These are phyloP conservation scores for Mellivora capensis DNA, from an alignment of 2,113 vertebrate genomes.

Conservation along the genomic window DNA sequence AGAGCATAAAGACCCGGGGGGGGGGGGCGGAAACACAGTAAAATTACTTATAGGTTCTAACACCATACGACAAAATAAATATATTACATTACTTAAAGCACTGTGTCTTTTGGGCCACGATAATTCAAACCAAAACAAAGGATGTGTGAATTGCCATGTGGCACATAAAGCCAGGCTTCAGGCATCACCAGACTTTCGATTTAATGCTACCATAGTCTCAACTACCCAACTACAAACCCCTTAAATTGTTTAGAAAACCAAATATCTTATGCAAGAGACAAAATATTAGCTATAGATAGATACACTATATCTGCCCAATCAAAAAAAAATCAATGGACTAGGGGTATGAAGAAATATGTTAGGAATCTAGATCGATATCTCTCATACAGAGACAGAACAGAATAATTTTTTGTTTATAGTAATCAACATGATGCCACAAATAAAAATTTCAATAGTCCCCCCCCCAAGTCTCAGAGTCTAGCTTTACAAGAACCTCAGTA, in stretches of 20 bases:
- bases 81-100: neutral
- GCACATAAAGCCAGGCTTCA: constrained; percentile 21
- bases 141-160: constrained; percentile 21
- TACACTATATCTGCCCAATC: constrained; percentile 34
- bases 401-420: constrained; percentile 58
- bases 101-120: neutral
- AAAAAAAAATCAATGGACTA: constrained; percentile 51
- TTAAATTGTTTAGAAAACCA: constrained; percentile 41
- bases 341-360: constrained; percentile 44
- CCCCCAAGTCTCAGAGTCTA: neutral
- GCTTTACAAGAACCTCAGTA: constrained; percentile 48
- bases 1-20: neutral
- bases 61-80: constrained; percentile 4
- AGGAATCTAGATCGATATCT: constrained; percentile 57
- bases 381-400: constrained; percentile 41
- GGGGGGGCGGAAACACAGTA: no score
- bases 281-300: constrained; percentile 15
- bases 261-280: constrained; percentile 23
- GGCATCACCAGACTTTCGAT: neutral
- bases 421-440: constrained; percentile 61
- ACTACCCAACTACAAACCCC: neutral
- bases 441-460: constrained; percentile 4
- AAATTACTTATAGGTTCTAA: constrained; percentile 30
- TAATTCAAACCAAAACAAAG: constrained; percentile 50
- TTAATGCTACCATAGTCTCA: constrained; percentile 35